Evolutionary conservation across 2,797 vertebrate species (phyloP), one percentile per base, ranked within the genome.

Genomic region (Pelobates cultripes): DNA sequence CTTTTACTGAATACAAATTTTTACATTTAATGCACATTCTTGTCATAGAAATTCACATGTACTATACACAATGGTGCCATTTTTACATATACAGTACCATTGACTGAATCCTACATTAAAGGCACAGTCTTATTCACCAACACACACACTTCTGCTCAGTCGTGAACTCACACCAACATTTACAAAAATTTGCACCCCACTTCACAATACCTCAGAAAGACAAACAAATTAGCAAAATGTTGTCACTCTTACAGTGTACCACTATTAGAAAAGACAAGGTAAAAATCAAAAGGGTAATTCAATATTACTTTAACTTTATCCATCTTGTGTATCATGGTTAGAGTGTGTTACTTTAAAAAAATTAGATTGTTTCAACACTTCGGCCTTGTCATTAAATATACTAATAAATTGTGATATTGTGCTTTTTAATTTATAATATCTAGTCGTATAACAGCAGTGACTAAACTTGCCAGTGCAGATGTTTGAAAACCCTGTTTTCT

Each of bases 1-100:
- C 87, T 91, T 91, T 90, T 88, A 92, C 90, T 87, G 80, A 71
- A 86, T 93, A 93, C 93, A 93, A 93, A 93, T 87, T 86, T 88
- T 88, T 60, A 91, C 88, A 88, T 86, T 89, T 86, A 91, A 89
- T 92, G 89, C 90, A 91, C 87, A 89, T 87, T 88, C 79, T 90
- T 86, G 74, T 89, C 82, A 87, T 88, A 92, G 90, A 93, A 92
- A 89, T 86, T 90, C 89, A 94, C 91, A 91, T 91, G 91, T 89
- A 85, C 87, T 90, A 88, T 91, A 90, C 73, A 89, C 86, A 91
- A 91, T 86, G 84, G 69, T 86, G 85, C 85, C 75, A 87, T 82
- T 68, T 84, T 85, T 87, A 92, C 88, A 86, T 86, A 57, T 61
- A 83, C 45, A 90, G 69, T 89, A 90, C 87, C 80, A 91, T 15